These are phyloP conservation scores for Pseudeuparius sepicola DNA, from an alignment of 2,888 invertebrate genomes.

Conservation along the genomic window DNA sequence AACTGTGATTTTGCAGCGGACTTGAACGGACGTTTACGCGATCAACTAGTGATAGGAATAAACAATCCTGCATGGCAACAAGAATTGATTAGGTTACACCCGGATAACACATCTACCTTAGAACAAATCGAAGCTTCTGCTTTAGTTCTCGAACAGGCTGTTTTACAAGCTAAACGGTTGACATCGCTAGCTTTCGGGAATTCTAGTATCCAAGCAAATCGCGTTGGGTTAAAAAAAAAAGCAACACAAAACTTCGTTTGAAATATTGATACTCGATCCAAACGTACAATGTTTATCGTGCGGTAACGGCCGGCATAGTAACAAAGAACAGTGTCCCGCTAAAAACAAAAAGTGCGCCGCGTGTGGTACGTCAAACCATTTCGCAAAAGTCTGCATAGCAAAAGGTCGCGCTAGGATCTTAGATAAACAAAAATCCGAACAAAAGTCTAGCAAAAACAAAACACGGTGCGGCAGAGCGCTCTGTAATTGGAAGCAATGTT, in stretches of 20 bases:
- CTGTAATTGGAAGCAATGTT: background rate
- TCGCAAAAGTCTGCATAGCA: background rate
- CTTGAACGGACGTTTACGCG: conserved; percentile 16
- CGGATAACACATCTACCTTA: conserved; percentile 10
- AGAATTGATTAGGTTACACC: conserved; percentile 14
- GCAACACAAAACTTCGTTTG: background rate
- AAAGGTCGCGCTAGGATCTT: background rate
- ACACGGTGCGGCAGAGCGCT: background rate
- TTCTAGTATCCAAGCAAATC: background rate
- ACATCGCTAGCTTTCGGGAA: no score
- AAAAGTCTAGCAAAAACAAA: no score
- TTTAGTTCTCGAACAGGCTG: conserved; percentile 11
- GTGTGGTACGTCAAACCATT: background rate
- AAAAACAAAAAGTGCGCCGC: background rate
- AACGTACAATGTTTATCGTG: background rate
- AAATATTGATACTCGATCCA: conserved; percentile 1
- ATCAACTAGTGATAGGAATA: conserved; percentile 17
- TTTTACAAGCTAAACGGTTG: conserved; percentile 12
- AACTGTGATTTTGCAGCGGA: conserved; percentile 12
- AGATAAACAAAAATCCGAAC: background rate
- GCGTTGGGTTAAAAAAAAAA: background rate
- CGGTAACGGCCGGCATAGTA: background rate
- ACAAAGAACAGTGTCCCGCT: background rate
- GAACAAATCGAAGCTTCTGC: conserved; percentile 14
- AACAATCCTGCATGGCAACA: conserved; percentile 16